Conservation (phyloP, 30 jellyfish, hydroid and myxozoan genomes). For the Aurelia coerulea region DNA sequence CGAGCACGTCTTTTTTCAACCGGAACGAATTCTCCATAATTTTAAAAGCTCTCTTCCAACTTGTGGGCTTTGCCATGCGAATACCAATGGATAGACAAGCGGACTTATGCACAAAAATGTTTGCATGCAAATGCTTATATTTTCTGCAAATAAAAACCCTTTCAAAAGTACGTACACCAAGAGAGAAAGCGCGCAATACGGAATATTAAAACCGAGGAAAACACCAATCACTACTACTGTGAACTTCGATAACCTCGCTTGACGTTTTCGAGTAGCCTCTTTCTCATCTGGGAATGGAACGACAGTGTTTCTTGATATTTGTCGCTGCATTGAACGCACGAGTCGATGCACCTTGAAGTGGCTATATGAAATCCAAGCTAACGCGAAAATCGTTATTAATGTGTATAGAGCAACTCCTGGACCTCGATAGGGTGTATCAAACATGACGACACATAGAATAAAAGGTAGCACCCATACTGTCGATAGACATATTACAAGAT, state of each 20-base stretch:
- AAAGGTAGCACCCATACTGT: background rate
- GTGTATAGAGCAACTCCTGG: background rate
- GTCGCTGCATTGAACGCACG: slow-evolving; percentile 3
- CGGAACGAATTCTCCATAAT: background rate
- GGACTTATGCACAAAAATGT: background rate
- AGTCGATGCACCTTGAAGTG: background rate
- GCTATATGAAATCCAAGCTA: background rate
- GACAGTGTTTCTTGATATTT: background rate
- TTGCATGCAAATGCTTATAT: background rate
- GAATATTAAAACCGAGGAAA: background rate
- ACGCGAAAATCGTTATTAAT: background rate
- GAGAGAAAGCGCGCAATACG: background rate
- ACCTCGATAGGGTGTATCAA: background rate
- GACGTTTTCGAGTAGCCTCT: background rate
- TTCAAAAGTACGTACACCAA: background rate
- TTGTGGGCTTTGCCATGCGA: slow-evolving; percentile 4
- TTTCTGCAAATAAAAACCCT: background rate
- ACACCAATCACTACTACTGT: background rate
- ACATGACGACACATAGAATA: background rate
- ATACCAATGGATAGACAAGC: background rate
- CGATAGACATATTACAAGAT: background rate
- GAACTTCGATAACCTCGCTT: slow-evolving; percentile 8
- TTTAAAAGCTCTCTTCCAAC: background rate
- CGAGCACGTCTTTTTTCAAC: too few species aligned
- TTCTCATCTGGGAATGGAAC: background rate